A percentile compares a stretch with the other conserved stretches of the same genome.
phyloP scores from a whole-genome alignment of 2,797 vertebrate species.

The Allobates femoralis region DNA sequence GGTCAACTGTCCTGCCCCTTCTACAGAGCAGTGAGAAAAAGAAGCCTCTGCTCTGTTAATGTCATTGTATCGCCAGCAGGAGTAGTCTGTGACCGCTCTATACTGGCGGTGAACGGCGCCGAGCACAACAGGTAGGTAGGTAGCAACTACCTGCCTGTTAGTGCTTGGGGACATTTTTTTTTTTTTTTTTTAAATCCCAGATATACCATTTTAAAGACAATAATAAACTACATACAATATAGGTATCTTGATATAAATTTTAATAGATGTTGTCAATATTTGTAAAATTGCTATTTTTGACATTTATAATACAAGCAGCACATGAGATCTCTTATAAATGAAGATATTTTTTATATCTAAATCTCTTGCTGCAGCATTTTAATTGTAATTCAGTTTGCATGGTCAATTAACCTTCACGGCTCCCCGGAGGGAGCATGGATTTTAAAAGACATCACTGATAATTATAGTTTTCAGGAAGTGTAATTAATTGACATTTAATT shows the following conservation, averaged over 20 bases:
- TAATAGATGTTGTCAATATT: neutral
- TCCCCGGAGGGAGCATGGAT: slow-evolving; percentile 54
- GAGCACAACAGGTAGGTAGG: too few species aligned
- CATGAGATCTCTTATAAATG: slow-evolving; percentile 14
- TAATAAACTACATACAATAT: too few species aligned
- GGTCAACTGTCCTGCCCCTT: too few species aligned
- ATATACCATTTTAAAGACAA: too few species aligned
- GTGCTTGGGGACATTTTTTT: too few species aligned
- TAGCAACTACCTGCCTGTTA: too few species aligned
- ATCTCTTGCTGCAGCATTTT: slow-evolving; percentile 47
- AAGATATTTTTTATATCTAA: slow-evolving; percentile 42
- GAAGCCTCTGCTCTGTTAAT: too few species aligned
- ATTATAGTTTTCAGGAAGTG: slow-evolving; percentile 59
- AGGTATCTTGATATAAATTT: neutral
- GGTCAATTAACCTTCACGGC: slow-evolving; percentile 63
- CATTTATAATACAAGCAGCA: slow-evolving; percentile 14
- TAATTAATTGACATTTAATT: slow-evolving; percentile 64
- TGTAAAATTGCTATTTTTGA: slow-evolving; percentile 27
- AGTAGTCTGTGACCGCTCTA: too few species aligned
- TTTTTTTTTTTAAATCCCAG: too few species aligned
- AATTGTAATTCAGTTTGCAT: slow-evolving; percentile 61
- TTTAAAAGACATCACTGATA: slow-evolving; percentile 61
- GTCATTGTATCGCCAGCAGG: too few species aligned
- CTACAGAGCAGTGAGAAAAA: too few species aligned
- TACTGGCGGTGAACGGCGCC: too few species aligned